Percentiles rank a stretch among this genome's conserved stretches.
Conservation (phyloP, 2,888 invertebrate species). For the Scaptomyza caliginosa region DNA sequence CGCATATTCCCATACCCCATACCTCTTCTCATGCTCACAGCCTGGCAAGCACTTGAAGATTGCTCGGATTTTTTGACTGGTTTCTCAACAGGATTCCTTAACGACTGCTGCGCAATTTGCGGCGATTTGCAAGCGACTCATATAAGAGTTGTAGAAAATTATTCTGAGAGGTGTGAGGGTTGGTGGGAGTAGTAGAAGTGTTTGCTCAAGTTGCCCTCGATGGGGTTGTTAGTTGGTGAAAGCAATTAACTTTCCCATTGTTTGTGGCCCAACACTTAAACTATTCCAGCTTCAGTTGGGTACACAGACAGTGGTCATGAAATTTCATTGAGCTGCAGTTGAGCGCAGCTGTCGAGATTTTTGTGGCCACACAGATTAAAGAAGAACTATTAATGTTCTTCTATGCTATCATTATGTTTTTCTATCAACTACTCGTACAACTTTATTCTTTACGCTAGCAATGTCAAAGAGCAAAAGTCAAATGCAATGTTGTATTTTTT, state of each 20-base stretch:
- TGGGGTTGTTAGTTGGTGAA: slow-evolving; percentile 54
- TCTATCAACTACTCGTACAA: neutral
- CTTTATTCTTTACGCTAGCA: slow-evolving; percentile 1
- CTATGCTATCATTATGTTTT: neutral
- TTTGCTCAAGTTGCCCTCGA: slow-evolving; percentile 28
- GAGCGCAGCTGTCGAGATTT: slow-evolving; percentile 64
- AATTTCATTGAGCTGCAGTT: slow-evolving; percentile 57
- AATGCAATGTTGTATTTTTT: slow-evolving; percentile 28
- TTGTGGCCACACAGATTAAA: neutral
- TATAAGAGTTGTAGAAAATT: slow-evolving; percentile 4
- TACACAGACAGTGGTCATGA: slow-evolving; percentile 43
- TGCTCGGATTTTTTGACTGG: slow-evolving; percentile 37
- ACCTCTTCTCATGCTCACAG: neutral
- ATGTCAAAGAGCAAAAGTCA: slow-evolving; percentile 47
- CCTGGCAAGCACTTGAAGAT: neutral
- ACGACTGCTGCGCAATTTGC: slow-evolving; percentile 42
- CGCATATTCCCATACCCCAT: neutral
- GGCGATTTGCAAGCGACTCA: slow-evolving; percentile 38
- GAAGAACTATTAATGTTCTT: neutral
- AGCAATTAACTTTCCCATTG: slow-evolving; percentile 69
- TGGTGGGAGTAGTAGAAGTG: too few species aligned
- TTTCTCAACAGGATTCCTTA: slow-evolving; percentile 25
- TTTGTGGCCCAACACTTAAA: slow-evolving; percentile 34
- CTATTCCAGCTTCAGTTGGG: slow-evolving; percentile 10
- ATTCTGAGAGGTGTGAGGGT: neutral